phyloP scores from a whole-genome alignment of 2,888 invertebrate species.

The Esperia sulphurella region DNA sequence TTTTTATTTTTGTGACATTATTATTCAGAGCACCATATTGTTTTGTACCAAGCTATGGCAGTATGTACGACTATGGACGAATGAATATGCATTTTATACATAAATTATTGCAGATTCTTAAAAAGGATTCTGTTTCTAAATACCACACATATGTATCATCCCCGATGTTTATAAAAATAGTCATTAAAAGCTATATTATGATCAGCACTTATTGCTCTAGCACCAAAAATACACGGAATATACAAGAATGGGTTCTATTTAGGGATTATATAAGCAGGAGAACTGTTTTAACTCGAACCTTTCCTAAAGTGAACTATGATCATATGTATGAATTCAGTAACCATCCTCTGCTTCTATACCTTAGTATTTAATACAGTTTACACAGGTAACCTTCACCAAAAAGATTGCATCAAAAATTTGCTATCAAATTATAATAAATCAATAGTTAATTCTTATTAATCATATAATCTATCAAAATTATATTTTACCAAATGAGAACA shows the following conservation, averaged over 20 bases:
- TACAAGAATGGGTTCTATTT: not conserved
- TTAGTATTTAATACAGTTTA: too few species aligned
- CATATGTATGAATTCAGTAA: too few species aligned
- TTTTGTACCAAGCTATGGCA: slow-evolving; percentile 9
- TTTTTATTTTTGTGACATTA: not conserved
- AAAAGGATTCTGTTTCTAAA: too few species aligned
- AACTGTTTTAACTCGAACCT: not conserved
- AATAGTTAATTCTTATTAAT: too few species aligned
- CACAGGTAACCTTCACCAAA: too few species aligned
- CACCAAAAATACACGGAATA: slow-evolving; percentile 8
- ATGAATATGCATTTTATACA: not conserved
- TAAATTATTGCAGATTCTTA: not conserved
- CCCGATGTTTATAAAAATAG: slow-evolving; percentile 1
- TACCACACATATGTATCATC: not conserved
- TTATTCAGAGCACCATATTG: slow-evolving; percentile 2
- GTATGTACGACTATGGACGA: slow-evolving; percentile 1
- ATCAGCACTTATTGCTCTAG: slow-evolving; percentile 4
- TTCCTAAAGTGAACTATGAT: not conserved
- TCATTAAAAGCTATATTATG: not conserved
- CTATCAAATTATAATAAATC: too few species aligned
- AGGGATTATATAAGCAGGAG: not conserved
- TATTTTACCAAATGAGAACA: not conserved
- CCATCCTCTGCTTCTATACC: too few species aligned
- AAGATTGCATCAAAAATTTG: too few species aligned
- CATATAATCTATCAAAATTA: too few species aligned